Evolutionary conservation across 2,888 invertebrate species (phyloP), one percentile per base, ranked within the genome.

Genomic region (Ganaspis brasiliensis): DNA sequence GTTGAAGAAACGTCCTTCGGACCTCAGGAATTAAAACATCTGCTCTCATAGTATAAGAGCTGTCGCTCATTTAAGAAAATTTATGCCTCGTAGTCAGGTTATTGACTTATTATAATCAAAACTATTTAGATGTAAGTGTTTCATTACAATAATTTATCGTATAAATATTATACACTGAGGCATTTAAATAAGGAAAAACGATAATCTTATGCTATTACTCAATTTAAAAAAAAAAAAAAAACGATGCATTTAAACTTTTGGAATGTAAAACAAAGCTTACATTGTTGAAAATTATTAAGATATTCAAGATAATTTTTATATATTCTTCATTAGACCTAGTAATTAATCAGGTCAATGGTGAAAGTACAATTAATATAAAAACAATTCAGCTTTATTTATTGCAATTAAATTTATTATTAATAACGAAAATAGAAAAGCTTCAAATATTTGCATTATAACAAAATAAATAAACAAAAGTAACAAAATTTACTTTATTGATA

Each of bases 1-100:
- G 45, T 67, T 40, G 67, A 67, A 31, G 67, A 67, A 67, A 45
- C 14, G 45, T 67, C 67, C 67, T 67, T 67, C 45, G 21, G 24
- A 67, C 45, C 63, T 63, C 63, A 19, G 40, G 45, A 40, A n/a
- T n/a, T n/a, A n/a, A 45, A 67, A 45, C 67, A 45, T 67, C 21
- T 67, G 67, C 24, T 56, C 21, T 55, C 19, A 55, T 19, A n/a
- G n/a, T n/a, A 55, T 55, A 55, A 56, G 56, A 26, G 24, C 24
- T 24, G 56, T 52, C 52, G 52, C 52, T 16, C 52, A 52, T n/a
- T 52, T 19, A 24, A 56, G 16, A 24, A 9, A 37, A 63, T 21
- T n/a, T 9, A 61, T 37, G 19, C 37, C 61, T 61, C 37, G 31
- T 37, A 24, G 14, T 9, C 21, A 63, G 63, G 63, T 63, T 63